Base-by-base conservation (phyloP, 2,888 invertebrate species). In the Ephialtes manifestator region DNA sequence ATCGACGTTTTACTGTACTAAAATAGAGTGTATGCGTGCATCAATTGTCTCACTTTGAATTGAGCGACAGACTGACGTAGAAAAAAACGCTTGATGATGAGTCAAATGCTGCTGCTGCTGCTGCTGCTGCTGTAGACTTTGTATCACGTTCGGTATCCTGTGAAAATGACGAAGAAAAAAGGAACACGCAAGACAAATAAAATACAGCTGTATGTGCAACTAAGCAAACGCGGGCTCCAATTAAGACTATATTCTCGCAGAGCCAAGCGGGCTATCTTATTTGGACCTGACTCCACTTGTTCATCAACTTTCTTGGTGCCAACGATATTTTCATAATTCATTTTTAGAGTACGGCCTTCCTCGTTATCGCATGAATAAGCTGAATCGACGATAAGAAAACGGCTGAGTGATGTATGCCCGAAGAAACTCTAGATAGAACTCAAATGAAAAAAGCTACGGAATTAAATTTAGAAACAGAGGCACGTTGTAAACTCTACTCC, bases 21-120 rank as follows among this genome's bases (percentile, higher is more conserved):
- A 18, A 51, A 51, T 51, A 51, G n/a, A 18, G 7, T 51, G 51
- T 18, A n/a, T 51, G n/a, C 51, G 4, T 51, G 51, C n/a, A 51
- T 51, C 51, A 51, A 51, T 51, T 51, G 51, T 51, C 51, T 51
- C 51, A 51, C n/a, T 51, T 51, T 51, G 3, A 51, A 51, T 51
- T 51, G 18, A 51, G 51, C 18, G 51, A n/a, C 51, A 15, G 51
- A 7, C n/a, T 4, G n/a, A 3, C 51, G 51, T 51, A 51, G n/a
- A n/a, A 51, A n/a, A n/a, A 51, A 51, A 51, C 18, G n/a, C 51
- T 51, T n/a, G n/a, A n/a, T 51, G 51, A 7, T 8, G 8, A 39
- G 39, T 39, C 39, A 39, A 39, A 10, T 39, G 24, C 24, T 39
- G 39, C 39, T 39, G 7, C n/a, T n/a, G n/a, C n/a, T n/a, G n/a